These are phyloP conservation scores for Phycodurus eques DNA, from an alignment of 2,113 vertebrate genomes.

Conservation along the genomic window DNA sequence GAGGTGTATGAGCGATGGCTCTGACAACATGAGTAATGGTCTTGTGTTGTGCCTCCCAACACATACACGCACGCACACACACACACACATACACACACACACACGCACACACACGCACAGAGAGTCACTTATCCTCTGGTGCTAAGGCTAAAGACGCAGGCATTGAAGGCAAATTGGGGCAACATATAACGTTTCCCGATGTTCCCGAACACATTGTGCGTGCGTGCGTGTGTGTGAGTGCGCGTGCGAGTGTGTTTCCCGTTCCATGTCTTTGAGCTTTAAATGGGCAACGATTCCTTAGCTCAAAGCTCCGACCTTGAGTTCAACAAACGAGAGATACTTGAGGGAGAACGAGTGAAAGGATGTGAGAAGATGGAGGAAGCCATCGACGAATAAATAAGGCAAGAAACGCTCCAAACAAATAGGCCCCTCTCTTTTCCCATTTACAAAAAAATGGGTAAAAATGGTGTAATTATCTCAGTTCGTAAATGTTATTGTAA, in stretches of 20 bases:
- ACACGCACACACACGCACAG: slow-evolving; percentile 12
- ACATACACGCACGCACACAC: slow-evolving; percentile 18
- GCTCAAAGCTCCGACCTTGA: slow-evolving; percentile 54
- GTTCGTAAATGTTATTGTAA: too few species aligned
- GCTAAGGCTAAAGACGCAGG: slow-evolving; percentile 47
- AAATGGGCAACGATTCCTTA: slow-evolving; percentile 33
- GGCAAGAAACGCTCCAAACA: too few species aligned
- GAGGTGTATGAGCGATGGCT: slow-evolving; percentile 58
- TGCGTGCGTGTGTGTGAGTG: slow-evolving; percentile 18
- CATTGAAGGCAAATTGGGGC: slow-evolving; percentile 19
- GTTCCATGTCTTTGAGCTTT: slow-evolving; percentile 34
- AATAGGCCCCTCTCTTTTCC: too few species aligned
- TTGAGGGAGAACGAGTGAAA: background rate
- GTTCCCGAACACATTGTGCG: background rate
- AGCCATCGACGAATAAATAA: background rate
- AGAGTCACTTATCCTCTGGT: slow-evolving; percentile 47
- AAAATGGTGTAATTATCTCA: too few species aligned
- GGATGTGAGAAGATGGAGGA: background rate
- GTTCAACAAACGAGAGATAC: background rate
- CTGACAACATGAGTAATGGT: slow-evolving; percentile 69
- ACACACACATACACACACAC: slow-evolving; percentile 19
- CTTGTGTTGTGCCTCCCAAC: slow-evolving; percentile 30
- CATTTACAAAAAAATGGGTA: too few species aligned
- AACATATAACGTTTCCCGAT: slow-evolving; percentile 15
- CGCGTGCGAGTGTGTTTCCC: slow-evolving; percentile 12